Conservation (phyloP, 2,113 vertebrate genomes). For the Sebastes schlegelii region DNA sequence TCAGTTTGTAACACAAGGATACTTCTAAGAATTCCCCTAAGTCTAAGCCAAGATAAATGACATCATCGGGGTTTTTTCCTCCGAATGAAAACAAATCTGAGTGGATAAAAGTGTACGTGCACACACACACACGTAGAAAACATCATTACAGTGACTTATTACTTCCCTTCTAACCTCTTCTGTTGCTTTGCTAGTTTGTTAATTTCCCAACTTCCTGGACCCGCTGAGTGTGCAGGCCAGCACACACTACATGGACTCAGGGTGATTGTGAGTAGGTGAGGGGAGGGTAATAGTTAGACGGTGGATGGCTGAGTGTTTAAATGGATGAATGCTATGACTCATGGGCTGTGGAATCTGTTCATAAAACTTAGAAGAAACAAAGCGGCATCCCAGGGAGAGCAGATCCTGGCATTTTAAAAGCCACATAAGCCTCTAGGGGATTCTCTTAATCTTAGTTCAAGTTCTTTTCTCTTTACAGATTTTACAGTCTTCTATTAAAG, state of each 20-base stretch:
- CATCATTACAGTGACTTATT: conserved; percentile 26
- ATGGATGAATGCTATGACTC: conserved; percentile 61
- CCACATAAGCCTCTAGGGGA: neutral
- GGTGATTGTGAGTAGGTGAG: neutral
- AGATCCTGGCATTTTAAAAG: conserved; percentile 19
- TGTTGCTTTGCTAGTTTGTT: conserved; percentile 2
- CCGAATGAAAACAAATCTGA: neutral
- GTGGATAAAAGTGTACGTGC: neutral
- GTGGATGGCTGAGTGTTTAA: conserved; percentile 31
- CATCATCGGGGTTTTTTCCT: neutral
- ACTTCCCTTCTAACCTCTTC: conserved; percentile 24
- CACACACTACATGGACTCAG: neutral
- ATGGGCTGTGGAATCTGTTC: conserved; percentile 57
- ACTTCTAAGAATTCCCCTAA: neutral
- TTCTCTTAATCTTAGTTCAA: neutral
- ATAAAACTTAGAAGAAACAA: conserved; percentile 50
- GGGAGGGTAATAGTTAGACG: neutral
- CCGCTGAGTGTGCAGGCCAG: conserved; percentile 1
- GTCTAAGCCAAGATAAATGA: neutral
- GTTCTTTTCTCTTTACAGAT: conserved; percentile 58
- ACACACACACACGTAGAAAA: neutral
- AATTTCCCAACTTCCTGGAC: neutral
- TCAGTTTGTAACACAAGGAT: conserved; percentile 6
- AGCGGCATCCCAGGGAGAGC: conserved; percentile 14
- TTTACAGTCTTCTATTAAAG: conserved; percentile 4